These are phyloP conservation scores for Dynastes maya DNA, from an alignment of 2,888 invertebrate species.

Conservation along the genomic window DNA sequence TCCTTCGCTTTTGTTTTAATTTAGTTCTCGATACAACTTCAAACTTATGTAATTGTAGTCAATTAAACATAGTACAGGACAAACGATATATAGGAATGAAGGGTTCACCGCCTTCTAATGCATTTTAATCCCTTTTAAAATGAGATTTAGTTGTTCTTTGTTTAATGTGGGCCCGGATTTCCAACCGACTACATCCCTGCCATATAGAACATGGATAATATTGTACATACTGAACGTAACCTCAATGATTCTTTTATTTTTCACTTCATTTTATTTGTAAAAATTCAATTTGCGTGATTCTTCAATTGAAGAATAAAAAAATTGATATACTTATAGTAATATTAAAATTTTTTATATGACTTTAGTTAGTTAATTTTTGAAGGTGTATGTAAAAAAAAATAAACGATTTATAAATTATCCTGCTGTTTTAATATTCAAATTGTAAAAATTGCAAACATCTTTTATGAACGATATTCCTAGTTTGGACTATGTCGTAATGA, in stretches of 20 bases:
- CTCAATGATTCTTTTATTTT: conserved; percentile 13
- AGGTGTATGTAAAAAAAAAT: conserved; percentile 51
- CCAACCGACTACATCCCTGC: conserved; percentile 26
- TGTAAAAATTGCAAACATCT: no score
- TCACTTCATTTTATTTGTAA: conserved; percentile 37
- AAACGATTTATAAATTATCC: conserved; percentile 42
- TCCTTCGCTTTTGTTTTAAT: conserved; percentile 16
- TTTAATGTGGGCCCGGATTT: conserved; percentile 8
- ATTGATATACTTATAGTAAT: conserved; percentile 43
- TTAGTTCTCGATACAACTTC: conserved; percentile 22
- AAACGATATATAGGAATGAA: conserved; percentile 4
- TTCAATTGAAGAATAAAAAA: conserved; percentile 34
- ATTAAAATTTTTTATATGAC: conserved; percentile 52
- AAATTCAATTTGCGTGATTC: conserved; percentile 37
- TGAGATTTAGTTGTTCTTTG: conserved; percentile 2
- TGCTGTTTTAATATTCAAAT: not conserved
- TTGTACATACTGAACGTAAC: conserved; percentile 31
- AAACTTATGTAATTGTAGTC: conserved; percentile 32
- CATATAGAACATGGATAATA: conserved; percentile 26
- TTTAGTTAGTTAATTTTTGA: conserved; percentile 50
- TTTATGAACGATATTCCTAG: no score
- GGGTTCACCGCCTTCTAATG: conserved; percentile 16
- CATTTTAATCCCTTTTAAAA: conserved; percentile 32
- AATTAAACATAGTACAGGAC: conserved; percentile 27
- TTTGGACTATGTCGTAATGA: no score